phyloP scores from a whole-genome alignment of 2,797 vertebrate species.

The Coregonus sp. region DNA sequence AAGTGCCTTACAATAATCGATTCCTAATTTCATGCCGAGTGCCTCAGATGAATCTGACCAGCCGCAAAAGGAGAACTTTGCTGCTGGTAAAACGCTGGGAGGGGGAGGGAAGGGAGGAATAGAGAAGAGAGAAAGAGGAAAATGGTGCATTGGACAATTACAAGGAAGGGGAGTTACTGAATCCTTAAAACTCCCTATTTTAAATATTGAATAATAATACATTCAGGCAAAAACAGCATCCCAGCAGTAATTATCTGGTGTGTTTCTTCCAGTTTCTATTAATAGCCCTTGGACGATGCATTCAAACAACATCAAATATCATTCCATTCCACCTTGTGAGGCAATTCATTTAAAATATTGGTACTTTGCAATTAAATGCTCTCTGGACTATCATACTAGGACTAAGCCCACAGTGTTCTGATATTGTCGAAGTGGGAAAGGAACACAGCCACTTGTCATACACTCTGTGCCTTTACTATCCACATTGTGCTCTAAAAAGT shows the following conservation, averaged over 20 bases:
- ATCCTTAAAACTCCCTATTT: background rate
- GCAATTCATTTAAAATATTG: background rate
- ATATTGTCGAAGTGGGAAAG: background rate
- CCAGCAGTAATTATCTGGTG: background rate
- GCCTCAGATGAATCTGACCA: conserved; percentile 73
- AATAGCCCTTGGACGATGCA: background rate
- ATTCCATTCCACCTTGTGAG: background rate
- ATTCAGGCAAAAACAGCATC: background rate
- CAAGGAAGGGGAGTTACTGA: background rate
- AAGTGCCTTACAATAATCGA: conserved; percentile 78
- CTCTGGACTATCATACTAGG: conserved; percentile 20
- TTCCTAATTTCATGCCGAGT: conserved; percentile 84
- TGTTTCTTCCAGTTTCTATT: too few relatives aligned
- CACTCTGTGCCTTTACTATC: conserved; percentile 26
- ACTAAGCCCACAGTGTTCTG: conserved; percentile 22
- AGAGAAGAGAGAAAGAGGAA: conserved; percentile 24
- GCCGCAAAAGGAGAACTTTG: conserved; percentile 54
- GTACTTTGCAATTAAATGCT: background rate
- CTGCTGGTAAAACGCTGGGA: background rate
- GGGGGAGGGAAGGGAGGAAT: conserved; percentile 33
- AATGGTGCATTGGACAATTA: conserved; percentile 11
- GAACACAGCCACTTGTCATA: background rate
- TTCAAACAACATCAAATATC: background rate
- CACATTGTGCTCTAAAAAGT: conserved; percentile 21
- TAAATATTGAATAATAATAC: background rate